A percentile compares a stretch with the other conserved stretches of the same genome.
phyloP scores from a whole-genome alignment of 2,113 vertebrate genomes.

The Athene noctua region DNA sequence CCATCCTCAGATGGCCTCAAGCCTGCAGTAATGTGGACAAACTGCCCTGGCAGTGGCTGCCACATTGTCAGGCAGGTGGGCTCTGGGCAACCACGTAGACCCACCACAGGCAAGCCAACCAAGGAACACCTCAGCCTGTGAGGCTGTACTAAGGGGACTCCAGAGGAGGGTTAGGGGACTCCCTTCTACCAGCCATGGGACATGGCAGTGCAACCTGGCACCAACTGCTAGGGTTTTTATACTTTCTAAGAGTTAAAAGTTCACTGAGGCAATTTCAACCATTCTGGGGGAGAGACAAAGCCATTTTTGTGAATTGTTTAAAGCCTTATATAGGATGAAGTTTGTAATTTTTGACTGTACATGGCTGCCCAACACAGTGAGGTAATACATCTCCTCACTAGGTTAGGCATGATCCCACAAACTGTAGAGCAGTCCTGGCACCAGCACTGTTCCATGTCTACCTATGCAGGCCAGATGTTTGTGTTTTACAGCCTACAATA shows the following conservation, averaged over 20 bases:
- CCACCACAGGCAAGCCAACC: neutral
- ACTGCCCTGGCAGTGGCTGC: neutral
- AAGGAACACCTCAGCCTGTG: neutral
- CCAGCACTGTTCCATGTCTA: neutral
- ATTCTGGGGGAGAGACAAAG: neutral
- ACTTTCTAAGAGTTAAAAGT: neutral
- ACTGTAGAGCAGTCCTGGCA: neutral
- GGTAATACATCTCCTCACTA: neutral
- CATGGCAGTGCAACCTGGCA: neutral
- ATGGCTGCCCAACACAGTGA: neutral
- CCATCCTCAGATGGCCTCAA: neutral
- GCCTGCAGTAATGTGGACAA: neutral
- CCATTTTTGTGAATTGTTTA: neutral
- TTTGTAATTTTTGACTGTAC: neutral
- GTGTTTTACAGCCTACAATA: neutral
- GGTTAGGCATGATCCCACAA: neutral
- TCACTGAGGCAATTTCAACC: neutral
- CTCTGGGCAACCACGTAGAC: neutral
- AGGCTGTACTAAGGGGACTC: neutral
- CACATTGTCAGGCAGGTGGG: rapidly evolving
- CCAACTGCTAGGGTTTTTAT: rapidly evolving
- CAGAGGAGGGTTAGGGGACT: neutral
- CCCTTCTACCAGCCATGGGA: neutral
- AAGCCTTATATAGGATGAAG: neutral
- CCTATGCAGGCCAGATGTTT: neutral